Base-by-base conservation (phyloP, 2,113 vertebrate genomes). In the Proterorhinus semilunaris region DNA sequence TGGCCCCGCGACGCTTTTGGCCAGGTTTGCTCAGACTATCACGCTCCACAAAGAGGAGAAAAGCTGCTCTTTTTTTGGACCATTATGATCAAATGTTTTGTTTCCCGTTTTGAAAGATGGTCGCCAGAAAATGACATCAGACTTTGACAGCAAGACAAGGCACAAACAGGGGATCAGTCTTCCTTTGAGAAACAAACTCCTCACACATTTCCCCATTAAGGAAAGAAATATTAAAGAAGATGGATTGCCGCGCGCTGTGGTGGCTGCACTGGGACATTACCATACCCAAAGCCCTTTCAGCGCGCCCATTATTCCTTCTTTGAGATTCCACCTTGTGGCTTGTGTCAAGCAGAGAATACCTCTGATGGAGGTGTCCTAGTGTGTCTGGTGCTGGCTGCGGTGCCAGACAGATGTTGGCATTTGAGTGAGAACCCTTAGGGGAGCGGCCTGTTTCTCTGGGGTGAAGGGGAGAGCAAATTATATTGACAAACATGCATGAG, bases 401-500 rank as follows among this genome's bases (percentile, higher is more conserved):
- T 81, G 79, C 83, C 88, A 88, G 87, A 91, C 88, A 91, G 88
- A 90, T 90, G 88, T 89, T 90, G 88, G 85, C 87, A 91, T 91
- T 91, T 91, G 80, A 88, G 85, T 76, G 50, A 27, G 81, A 83
- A 87, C 77, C 84, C 90, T 89, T 89, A 83, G 84, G 90, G 88
- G 88, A 90, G 70, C 4, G n/a, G 42, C 76, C 10, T 46, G 69
- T 68, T 90, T 85, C 88, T 89, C 78, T 66, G 81, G 85, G 85
- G 78, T 76, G 81, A 80, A 75, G 74, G 69, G 74, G 75, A 71
- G 79, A 83, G 83, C 84, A 90, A 91, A 91, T 91, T 84, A 91
- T 91, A 90, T 91, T 91, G 90, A 91, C 90, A 91, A 91, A 90
- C 88, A 89, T 89, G 90, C 87, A 91, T 89, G 86, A 91, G 85